Evolutionary conservation across 2,113 vertebrate genomes (phyloP).

Genomic region (Pithys albifrons): DNA sequence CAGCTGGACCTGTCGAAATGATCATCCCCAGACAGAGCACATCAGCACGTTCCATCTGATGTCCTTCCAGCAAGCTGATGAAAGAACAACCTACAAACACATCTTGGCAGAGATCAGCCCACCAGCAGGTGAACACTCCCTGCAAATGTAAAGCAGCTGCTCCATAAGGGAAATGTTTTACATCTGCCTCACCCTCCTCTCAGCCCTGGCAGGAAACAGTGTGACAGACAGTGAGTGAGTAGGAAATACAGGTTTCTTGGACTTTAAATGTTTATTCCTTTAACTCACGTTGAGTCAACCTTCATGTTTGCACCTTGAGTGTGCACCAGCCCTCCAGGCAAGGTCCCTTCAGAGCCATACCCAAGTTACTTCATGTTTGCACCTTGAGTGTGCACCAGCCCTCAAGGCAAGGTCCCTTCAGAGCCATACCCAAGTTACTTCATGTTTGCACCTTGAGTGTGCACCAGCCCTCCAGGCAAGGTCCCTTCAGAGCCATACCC

Average conservation of each 20-base stretch:
- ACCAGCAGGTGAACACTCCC: not conserved
- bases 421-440: fast-evolving
- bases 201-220: not conserved
- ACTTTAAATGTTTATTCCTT: not conserved
- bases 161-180: not conserved
- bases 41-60: not conserved
- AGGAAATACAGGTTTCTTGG: not conserved
- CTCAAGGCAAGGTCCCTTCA: not conserved
- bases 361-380: fast-evolving
- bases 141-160: not conserved
- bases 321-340: not conserved
- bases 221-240: not conserved
- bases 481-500: not conserved
- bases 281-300: fast-evolving
- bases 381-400: not conserved
- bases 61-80: not conserved
- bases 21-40: not conserved
- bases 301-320: fast-evolving
- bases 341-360: not conserved
- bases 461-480: not conserved
- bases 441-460: fast-evolving
- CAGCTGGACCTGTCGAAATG: not conserved
- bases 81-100: not conserved
- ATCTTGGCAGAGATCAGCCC: not conserved
- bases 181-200: not conserved